phyloP scores from a whole-genome alignment of 2,797 vertebrate genomes.

The Tenualosa thibaudeaui region DNA sequence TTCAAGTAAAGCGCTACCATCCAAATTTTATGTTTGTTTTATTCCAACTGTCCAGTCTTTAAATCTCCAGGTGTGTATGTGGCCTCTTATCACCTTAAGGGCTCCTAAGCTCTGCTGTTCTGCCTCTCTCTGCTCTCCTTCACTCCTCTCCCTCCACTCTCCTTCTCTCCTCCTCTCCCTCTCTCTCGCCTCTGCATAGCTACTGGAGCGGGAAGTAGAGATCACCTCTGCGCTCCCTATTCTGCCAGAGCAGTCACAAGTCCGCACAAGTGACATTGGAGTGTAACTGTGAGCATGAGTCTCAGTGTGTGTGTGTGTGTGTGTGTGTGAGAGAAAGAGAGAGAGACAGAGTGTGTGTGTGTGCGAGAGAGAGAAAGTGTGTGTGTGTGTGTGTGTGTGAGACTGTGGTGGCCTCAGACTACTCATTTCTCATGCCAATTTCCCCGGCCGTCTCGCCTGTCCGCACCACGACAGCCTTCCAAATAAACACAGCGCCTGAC shows the following conservation, averaged over 20 bases:
- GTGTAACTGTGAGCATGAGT: not conserved
- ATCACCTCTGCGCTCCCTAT: constrained; percentile 9
- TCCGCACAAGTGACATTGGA: not conserved
- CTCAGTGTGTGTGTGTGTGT: not conserved
- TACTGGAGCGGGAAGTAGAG: not conserved
- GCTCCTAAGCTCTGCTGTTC: not conserved
- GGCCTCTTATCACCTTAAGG: not conserved
- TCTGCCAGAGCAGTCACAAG: not conserved
- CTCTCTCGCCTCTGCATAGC: not conserved
- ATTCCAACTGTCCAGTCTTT: not conserved
- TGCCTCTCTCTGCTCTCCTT: not conserved
- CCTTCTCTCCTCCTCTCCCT: not conserved
- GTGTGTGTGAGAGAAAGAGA: no score
- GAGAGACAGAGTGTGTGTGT: no score
- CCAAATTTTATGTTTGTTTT: not conserved
- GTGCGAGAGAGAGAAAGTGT: not conserved
- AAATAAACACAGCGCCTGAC: constrained; percentile 14
- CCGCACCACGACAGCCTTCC: not conserved
- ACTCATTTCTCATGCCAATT: constrained; percentile 40
- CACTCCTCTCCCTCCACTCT: not conserved
- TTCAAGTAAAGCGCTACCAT: not conserved
- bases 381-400: not conserved
- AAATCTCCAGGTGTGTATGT: not conserved
- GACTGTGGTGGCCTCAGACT: constrained; percentile 6
- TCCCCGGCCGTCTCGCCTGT: constrained; percentile 20